Conservation (phyloP, 2,888 invertebrate species). For the Cecidostiba fungosa region DNA sequence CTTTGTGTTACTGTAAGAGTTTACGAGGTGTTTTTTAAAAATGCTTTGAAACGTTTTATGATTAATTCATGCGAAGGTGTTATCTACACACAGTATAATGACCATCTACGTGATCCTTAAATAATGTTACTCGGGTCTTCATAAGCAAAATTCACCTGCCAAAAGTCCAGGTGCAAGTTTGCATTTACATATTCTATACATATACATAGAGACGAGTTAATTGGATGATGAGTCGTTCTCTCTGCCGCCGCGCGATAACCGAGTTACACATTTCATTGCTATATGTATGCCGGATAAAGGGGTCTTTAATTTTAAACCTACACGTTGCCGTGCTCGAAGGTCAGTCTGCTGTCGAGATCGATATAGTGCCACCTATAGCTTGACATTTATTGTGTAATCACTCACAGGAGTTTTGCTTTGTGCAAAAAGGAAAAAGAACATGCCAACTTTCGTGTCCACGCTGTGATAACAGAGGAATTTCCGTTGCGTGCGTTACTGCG, state of each 20-base stretch:
- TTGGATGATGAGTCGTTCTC: conserved; percentile 55
- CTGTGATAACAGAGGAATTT: background rate
- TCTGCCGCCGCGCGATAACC: conserved; percentile 28
- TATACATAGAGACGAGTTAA: conserved; percentile 24
- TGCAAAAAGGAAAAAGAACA: background rate
- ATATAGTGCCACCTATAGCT: conserved; percentile 5
- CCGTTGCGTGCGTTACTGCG: background rate
- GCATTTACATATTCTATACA: too few relatives aligned
- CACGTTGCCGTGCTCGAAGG: conserved; percentile 47
- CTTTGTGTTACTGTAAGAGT: background rate
- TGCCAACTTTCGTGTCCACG: background rate
- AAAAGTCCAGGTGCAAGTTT: too few relatives aligned
- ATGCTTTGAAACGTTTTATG: background rate
- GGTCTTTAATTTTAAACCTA: conserved; percentile 40
- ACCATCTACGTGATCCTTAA: too few relatives aligned
- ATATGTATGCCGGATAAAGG: conserved; percentile 40
- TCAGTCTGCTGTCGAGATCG: conserved; percentile 12
- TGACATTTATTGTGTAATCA: conserved; percentile 47
- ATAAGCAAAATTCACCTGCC: too few relatives aligned
- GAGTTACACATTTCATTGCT: conserved; percentile 45
- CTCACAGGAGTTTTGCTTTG: background rate
- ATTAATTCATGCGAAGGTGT: too few relatives aligned
- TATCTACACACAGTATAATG: too few relatives aligned
- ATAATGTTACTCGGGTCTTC: too few relatives aligned
- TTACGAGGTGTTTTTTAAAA: background rate